phyloP scores from a whole-genome alignment of 1,140 invertebrate species.

The Nymphalis io region DNA sequence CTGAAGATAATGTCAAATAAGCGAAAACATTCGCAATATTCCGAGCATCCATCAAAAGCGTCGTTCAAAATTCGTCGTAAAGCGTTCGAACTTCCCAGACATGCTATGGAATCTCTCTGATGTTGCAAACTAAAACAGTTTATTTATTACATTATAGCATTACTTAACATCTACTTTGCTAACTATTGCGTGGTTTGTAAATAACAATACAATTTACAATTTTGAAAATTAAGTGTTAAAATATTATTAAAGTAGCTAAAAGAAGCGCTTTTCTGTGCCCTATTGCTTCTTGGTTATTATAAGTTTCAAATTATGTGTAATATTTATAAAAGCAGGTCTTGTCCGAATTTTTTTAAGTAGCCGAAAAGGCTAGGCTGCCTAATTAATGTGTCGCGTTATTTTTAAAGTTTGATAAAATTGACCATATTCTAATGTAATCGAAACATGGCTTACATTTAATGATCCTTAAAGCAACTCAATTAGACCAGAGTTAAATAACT shows the following conservation, averaged over 20 bases:
- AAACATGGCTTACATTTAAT: not conserved
- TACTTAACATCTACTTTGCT: not conserved
- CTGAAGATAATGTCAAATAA: slow-evolving; percentile 7
- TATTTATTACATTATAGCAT: slow-evolving; percentile 25
- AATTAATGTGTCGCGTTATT: too few species aligned
- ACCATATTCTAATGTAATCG: not conserved
- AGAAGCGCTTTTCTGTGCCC: too few species aligned
- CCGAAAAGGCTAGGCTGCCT: too few species aligned
- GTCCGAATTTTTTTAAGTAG: too few species aligned
- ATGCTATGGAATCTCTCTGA: slow-evolving; percentile 46
- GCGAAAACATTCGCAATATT: slow-evolving; percentile 26
- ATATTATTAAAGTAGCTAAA: too few species aligned
- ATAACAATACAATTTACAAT: not conserved
- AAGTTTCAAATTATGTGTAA: too few species aligned
- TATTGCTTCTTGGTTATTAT: too few species aligned
- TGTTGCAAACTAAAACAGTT: slow-evolving; percentile 33
- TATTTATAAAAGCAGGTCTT: too few species aligned
- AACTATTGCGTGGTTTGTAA: not conserved
- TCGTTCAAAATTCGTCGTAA: slow-evolving; percentile 29
- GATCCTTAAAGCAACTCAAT: not conserved
- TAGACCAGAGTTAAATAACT: not conserved
- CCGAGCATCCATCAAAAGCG: slow-evolving; percentile 30
- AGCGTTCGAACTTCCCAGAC: slow-evolving; percentile 36
- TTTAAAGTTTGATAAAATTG: not conserved
- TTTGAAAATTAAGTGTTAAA: too few species aligned